Evolutionary conservation across 2,888 invertebrate genomes (phyloP).

Genomic region (Leucophora obtusa): DNA sequence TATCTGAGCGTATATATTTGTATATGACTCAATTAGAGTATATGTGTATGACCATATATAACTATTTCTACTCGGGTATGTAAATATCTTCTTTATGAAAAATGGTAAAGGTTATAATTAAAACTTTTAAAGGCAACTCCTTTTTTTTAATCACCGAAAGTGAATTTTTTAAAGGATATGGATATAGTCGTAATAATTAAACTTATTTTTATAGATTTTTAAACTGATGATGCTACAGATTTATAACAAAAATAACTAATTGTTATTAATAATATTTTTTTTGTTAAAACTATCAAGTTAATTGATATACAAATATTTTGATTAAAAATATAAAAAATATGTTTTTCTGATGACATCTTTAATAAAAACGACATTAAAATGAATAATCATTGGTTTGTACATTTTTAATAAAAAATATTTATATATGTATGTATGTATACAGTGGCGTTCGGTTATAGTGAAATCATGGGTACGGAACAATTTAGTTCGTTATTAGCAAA

Average conservation of each 20-base stretch:
- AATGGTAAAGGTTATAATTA: constrained; percentile 2
- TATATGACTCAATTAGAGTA: too few species aligned
- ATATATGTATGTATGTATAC: not conserved
- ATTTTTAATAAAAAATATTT: not conserved
- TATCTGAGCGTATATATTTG: too few species aligned
- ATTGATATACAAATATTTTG: not conserved
- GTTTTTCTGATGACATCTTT: not conserved
- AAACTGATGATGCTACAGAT: not conserved
- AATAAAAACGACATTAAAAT: not conserved
- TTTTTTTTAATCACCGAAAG: not conserved
- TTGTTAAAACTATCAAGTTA: not conserved
- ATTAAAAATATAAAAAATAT: not conserved
- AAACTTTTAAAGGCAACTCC: not conserved
- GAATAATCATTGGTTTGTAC: not conserved
- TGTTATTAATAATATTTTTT: not conserved
- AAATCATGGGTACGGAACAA: too few species aligned
- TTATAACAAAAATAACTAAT: not conserved
- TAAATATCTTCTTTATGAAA: not conserved
- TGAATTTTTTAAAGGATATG: not conserved
- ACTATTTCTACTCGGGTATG: too few species aligned
- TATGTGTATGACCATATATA: too few species aligned
- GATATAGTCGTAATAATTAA: not conserved
- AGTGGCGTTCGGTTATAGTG: too few species aligned
- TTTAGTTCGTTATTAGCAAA: too few species aligned
- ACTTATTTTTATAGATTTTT: not conserved